Evolutionary conservation across 1,140 invertebrate species (phyloP), one percentile per base, ranked within the genome.

Genomic region (Aethina tumida): DNA sequence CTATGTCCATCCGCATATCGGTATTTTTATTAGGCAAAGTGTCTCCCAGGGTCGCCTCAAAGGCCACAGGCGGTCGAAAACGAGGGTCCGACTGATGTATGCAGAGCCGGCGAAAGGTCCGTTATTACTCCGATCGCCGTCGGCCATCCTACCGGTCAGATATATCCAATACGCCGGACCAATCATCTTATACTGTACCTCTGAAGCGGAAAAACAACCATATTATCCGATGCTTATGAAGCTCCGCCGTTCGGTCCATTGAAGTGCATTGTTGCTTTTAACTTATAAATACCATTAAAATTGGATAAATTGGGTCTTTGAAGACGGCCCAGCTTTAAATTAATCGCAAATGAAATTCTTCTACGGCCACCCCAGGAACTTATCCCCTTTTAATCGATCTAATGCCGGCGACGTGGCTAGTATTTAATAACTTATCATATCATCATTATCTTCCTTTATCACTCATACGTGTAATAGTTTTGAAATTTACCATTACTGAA

Each of bases 21-120:
- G 53, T 56, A 56, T 56, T 56, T 56, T 56, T 56, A 56, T 56
- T 56, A 54, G 49, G 43, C 46, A 43, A 44, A 52, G 49, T 52
- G 53, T 50, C 49, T 49, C 44, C 20, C 34, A 40, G 37, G 47
- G 39, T 45, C 53, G 51, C 49, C 43, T 52, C 41, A 43, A 52
- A 52, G 46, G 52, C 53, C 53, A 37, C 43, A 40, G 53, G 53
- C 53, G 24, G 32, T 28, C 13, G 16, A 12, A 25, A 28, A 44
- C 35, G 16, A 34, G 42, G 43, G 43, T 46, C 47, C 36, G 27
- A 16, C 26, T 45, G 46, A 53, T 53, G 45, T 53, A 51, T 53
- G 45, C 49, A 51, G 43, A 47, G 44, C 24, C 34, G 39, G 32
- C 30, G 39, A 36, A 27, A 25, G 24, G 41, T 39, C 46, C 38